Evolutionary conservation across 2,888 invertebrate genomes (phyloP).

Genomic region (Meloe dianella): DNA sequence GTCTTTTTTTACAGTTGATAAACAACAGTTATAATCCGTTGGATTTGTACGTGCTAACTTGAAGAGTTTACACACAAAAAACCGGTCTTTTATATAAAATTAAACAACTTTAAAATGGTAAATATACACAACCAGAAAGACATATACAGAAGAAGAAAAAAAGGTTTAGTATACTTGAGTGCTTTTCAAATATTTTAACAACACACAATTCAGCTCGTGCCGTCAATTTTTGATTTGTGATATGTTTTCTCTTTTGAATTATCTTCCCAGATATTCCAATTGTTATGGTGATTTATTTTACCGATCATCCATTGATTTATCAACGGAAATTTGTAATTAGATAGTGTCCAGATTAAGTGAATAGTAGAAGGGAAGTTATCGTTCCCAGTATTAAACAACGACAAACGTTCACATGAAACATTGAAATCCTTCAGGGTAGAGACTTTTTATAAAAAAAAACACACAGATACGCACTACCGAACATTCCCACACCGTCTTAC

Average conservation of each 20-base stretch:
- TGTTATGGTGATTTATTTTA: conserved; percentile 11
- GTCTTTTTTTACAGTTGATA: not conserved
- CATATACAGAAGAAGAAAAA: not conserved
- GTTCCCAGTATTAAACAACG: not conserved
- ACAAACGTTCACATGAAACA: conserved; percentile 17
- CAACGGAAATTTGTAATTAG: not conserved
- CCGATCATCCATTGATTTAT: not conserved
- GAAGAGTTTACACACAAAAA: not conserved
- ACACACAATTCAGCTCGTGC: conserved; percentile 9
- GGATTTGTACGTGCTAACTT: not conserved
- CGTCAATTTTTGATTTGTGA: no score
- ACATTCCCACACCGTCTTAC: conserved; percentile 41
- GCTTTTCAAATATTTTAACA: conserved; percentile 1
- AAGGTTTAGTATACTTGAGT: not conserved
- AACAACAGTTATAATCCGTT: not conserved
- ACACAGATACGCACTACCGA: conserved; percentile 37
- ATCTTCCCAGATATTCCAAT: not conserved
- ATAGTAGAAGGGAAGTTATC: not conserved
- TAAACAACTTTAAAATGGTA: not conserved
- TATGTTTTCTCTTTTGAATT: no score
- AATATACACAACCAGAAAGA: not conserved
- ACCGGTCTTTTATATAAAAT: conserved; percentile 8
- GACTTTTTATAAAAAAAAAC: no score
- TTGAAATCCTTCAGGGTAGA: conserved; percentile 12
- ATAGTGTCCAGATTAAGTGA: not conserved